Percentiles rank a stretch among this genome's conserved stretches.
phyloP scores from a whole-genome alignment of 2,797 vertebrate genomes.

The Falco rusticolus region DNA sequence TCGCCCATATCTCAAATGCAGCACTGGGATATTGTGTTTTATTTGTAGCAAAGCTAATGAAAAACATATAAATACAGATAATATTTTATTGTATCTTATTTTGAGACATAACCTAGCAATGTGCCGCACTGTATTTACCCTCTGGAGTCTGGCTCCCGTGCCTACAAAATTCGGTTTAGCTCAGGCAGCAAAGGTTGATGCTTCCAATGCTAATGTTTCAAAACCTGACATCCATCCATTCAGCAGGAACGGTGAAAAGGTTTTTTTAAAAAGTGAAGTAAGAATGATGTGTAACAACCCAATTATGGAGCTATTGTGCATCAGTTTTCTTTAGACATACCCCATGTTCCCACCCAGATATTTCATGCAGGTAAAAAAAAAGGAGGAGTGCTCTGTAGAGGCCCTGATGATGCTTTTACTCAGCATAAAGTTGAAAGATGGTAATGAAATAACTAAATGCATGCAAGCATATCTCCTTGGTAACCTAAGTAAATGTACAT shows the following conservation, averaged over 20 bases:
- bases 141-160: not conserved
- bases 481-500: not conserved
- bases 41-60: not conserved
- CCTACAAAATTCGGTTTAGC: not conserved
- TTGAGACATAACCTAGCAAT: not conserved
- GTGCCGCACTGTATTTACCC: not conserved
- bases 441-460: conserved; percentile 1
- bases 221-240: not conserved
- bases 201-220: not conserved
- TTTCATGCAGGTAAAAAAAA: not conserved
- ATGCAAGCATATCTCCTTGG: not conserved
- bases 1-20: not conserved
- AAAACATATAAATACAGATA: not conserved
- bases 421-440: not conserved
- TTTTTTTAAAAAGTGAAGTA: not conserved
- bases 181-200: not conserved
- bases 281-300: not conserved
- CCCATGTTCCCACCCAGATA: not conserved
- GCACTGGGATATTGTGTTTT: not conserved
- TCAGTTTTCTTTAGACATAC: not conserved
- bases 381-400: not conserved
- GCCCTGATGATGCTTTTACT: not conserved
- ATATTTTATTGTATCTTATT: not conserved
- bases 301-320: not conserved
- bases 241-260: not conserved